Evolutionary conservation across 1,140 invertebrate species (phyloP).

Genomic region (Sarcophaga peregrina): DNA sequence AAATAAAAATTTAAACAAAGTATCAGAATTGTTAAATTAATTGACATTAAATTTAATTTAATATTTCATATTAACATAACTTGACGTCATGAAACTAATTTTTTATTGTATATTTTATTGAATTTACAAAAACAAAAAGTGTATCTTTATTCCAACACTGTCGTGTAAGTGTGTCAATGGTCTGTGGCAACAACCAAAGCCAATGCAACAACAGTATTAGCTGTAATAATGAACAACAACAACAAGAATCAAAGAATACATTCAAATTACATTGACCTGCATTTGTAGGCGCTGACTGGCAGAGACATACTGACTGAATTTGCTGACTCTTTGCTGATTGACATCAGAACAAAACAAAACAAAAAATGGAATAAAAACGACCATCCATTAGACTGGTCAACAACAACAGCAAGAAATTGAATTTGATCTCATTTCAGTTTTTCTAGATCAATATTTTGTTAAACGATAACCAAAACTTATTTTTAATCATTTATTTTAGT

Average conservation of each 20-base stretch:
- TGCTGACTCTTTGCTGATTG: background rate
- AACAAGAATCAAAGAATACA: background rate
- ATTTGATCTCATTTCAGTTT: conserved; percentile 3
- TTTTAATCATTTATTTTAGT: background rate
- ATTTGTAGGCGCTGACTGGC: background rate
- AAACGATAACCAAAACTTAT: background rate
- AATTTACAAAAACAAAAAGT: too few species aligned
- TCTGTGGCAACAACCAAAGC: background rate
- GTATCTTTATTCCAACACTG: too few species aligned
- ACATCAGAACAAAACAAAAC: background rate
- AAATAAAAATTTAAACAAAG: too few species aligned
- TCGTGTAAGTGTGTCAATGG: background rate
- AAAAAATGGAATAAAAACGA: too few species aligned
- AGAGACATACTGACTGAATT: background rate
- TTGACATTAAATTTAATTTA: too few species aligned
- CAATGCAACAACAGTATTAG: background rate
- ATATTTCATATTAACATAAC: background rate
- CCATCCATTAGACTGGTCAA: too few species aligned
- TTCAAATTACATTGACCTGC: conserved; percentile 24
- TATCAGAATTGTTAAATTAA: too few species aligned
- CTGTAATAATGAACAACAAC: background rate
- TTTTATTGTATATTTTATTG: too few species aligned
- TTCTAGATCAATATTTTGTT: background rate
- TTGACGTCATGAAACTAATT: background rate
- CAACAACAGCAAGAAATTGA: background rate